Evolutionary conservation across 2,888 invertebrate species (phyloP).

Genomic region (Ennomos erosarius): DNA sequence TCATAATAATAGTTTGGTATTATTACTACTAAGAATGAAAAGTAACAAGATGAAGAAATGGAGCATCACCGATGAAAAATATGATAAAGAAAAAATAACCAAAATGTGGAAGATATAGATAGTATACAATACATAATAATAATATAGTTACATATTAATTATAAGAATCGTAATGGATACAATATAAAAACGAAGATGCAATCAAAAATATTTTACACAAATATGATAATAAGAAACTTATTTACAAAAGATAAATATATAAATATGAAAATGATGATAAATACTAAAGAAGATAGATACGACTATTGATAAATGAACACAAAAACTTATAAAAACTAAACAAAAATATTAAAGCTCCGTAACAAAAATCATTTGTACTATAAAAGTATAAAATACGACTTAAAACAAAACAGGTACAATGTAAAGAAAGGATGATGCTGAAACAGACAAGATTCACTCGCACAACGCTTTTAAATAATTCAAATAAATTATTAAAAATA

Average conservation of each 20-base stretch:
- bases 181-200: constrained; percentile 64
- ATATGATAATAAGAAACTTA: constrained; percentile 73
- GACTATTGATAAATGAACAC: constrained; percentile 64
- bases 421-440: constrained; percentile 54
- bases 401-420: constrained; percentile 67
- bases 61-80: constrained; percentile 35
- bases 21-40: constrained; percentile 40
- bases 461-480: constrained; percentile 62
- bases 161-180: constrained; percentile 43
- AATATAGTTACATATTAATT: too few species aligned
- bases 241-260: constrained; percentile 73
- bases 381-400: constrained; percentile 54
- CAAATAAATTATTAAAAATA: constrained; percentile 78
- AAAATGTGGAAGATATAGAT: constrained; percentile 49
- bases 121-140: constrained; percentile 41
- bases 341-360: constrained; percentile 66
- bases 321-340: constrained; percentile 50
- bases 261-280: constrained; percentile 30
- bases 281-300: constrained; percentile 33
- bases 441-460: constrained; percentile 71
- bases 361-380: constrained; percentile 65
- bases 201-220: constrained; percentile 75
- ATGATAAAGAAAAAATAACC: constrained; percentile 42
- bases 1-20: constrained; percentile 54
- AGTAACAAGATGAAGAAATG: constrained; percentile 26